A percentile compares a stretch with the other conserved stretches of the same genome.
phyloP scores from a whole-genome alignment of 2,797 vertebrate species.

The Poecilia picta region DNA sequence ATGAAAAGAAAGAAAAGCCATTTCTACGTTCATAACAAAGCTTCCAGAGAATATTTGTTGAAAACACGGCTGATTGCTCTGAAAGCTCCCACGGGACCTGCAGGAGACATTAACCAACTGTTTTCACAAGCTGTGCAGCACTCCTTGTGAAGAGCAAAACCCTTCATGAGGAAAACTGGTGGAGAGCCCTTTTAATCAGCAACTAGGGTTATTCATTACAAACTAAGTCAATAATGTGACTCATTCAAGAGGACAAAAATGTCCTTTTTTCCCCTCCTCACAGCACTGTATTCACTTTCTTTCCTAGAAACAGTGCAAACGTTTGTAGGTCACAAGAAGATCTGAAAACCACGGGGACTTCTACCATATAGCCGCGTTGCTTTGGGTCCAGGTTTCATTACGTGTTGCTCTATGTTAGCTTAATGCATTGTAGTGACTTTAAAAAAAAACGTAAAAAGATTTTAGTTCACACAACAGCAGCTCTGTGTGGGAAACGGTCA shows the following conservation, averaged over 20 bases:
- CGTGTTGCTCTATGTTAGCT: background rate
- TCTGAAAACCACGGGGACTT: background rate
- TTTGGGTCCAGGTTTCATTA: background rate
- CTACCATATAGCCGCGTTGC: background rate
- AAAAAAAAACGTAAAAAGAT: background rate
- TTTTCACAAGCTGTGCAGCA: background rate
- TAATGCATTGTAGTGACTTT: background rate
- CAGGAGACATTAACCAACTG: background rate
- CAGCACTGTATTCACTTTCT: conserved; percentile 15
- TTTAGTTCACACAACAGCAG: conserved; percentile 2
- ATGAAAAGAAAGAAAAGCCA: background rate
- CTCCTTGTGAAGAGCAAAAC: conserved; percentile 1
- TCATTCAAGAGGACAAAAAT: conserved; percentile 16
- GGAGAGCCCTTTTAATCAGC: conserved; percentile 24
- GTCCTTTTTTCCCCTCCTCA: background rate
- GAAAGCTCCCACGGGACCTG: conserved; percentile 1
- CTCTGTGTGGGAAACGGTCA: conserved; percentile 26
- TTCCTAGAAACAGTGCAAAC: conserved; percentile 14
- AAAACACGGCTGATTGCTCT: background rate
- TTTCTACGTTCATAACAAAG: background rate
- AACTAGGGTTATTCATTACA: conserved; percentile 34
- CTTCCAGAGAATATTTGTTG: background rate
- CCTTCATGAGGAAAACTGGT: background rate
- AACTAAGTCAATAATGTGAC: conserved; percentile 29
- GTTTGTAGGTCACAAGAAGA: conserved; percentile 16